Evolutionary conservation across 53 echinoderm and acorn worm species (phyloP).

Genomic region (Henricia sp.): DNA sequence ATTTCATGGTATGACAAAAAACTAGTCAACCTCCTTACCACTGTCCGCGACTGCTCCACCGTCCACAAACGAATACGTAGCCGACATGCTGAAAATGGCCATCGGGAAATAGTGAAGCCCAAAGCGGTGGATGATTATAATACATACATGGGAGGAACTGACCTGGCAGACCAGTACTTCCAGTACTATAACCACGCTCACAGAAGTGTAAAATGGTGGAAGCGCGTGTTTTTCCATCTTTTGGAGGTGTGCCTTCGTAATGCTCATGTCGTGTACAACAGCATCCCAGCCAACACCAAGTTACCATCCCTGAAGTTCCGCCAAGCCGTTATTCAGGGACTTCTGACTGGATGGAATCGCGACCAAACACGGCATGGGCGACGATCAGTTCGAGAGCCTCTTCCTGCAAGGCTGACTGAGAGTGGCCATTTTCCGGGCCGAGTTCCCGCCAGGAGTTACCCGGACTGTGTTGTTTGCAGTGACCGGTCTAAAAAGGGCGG

Average conservation of each 20-base stretch:
- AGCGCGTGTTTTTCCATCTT: slow-evolving; percentile 17
- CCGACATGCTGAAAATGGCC: background rate
- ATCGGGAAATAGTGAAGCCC: background rate
- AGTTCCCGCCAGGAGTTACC: background rate
- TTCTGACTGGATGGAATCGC: slow-evolving; percentile 1
- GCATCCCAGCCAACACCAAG: background rate
- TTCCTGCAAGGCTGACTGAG: background rate
- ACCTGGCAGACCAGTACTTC: slow-evolving; percentile 24
- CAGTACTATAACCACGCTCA: slow-evolving; percentile 16
- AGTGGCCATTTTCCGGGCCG: background rate
- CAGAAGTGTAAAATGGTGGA: slow-evolving; percentile 31
- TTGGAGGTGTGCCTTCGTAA: slow-evolving; percentile 10
- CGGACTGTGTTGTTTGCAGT: slow-evolving; percentile 31
- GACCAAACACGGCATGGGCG: slow-evolving; percentile 6
- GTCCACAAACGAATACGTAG: background rate
- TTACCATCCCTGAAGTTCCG: background rate
- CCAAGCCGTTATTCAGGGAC: slow-evolving; percentile 10
- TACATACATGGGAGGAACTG: slow-evolving; percentile 26
- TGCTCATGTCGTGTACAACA: background rate
- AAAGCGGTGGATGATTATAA: slow-evolving; percentile 4
- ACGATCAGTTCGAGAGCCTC: background rate
- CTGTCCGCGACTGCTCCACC: background rate
- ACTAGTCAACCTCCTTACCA: slow-evolving; percentile 10
- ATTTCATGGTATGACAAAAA: slow-evolving; percentile 39
- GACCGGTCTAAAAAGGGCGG: background rate